A percentile compares a stretch with the other conserved stretches of the same genome.
Conservation (phyloP, 2,888 invertebrate genomes). For the Leptinotarsa peninsularis region DNA sequence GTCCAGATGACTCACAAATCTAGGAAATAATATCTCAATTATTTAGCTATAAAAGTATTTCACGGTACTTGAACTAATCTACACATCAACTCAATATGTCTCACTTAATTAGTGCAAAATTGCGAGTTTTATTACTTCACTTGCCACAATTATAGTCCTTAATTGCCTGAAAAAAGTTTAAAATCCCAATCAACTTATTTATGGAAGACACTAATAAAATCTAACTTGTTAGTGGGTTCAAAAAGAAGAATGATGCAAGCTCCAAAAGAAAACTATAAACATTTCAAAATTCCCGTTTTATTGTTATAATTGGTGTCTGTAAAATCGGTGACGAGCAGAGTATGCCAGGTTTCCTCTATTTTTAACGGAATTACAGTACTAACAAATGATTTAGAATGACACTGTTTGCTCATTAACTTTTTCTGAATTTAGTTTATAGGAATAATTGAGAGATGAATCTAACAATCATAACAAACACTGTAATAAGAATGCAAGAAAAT, state of each 20-base stretch:
- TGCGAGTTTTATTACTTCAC: constrained; percentile 6
- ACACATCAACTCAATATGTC: background rate
- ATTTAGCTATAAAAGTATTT: background rate
- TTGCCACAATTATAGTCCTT: constrained; percentile 9
- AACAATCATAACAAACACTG: background rate
- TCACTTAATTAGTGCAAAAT: constrained; percentile 16
- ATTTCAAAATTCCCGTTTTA: background rate
- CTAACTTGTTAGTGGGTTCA: background rate
- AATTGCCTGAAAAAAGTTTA: background rate
- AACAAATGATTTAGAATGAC: constrained; percentile 32
- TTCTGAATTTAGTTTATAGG: background rate
- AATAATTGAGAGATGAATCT: background rate
- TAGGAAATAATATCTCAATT: background rate
- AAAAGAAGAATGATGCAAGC: background rate
- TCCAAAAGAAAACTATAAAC: constrained; percentile 10
- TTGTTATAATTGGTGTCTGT: constrained; percentile 17
- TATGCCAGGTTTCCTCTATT: constrained; percentile 27
- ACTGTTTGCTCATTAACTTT: constrained; percentile 19
- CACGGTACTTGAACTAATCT: background rate
- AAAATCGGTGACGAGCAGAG: constrained; percentile 26
- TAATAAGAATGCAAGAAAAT: background rate
- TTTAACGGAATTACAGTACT: constrained; percentile 26
- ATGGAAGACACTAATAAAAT: background rate
- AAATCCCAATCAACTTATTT: background rate
- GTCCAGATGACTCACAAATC: too few species aligned